These are phyloP conservation scores for Oryzias curvinotus DNA, from an alignment of 2,113 vertebrate genomes.

Conservation along the genomic window DNA sequence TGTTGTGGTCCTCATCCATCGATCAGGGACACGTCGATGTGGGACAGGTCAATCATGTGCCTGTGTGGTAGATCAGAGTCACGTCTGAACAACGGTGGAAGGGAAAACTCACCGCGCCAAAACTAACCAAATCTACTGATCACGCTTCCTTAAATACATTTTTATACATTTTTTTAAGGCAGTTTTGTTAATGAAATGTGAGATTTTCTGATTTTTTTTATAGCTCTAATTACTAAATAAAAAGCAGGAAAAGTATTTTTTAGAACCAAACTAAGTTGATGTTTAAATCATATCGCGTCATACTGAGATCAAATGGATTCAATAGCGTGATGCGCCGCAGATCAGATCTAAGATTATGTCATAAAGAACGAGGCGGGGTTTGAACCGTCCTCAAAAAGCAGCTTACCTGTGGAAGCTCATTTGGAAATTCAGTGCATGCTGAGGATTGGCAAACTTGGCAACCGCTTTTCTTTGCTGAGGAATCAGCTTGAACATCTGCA, in stretches of 20 bases:
- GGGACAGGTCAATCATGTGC: constrained; percentile 99
- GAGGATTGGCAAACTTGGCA: constrained; percentile 89
- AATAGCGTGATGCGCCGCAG: background rate
- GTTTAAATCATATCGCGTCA: no score
- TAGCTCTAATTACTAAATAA: no score
- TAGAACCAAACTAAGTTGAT: no score
- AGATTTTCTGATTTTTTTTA: no score
- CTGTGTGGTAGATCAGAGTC: constrained; percentile 73
- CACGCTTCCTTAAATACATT: no score
- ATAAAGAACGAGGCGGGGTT: background rate
- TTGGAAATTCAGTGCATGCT: constrained; percentile 91
- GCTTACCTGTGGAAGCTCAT: constrained; percentile 95
- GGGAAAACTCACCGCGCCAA: no score
- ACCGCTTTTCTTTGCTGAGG: constrained; percentile 95
- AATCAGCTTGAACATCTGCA: constrained; percentile 93
- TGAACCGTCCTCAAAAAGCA: no score
- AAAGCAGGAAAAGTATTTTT: no score
- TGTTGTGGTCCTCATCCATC: constrained; percentile 82
- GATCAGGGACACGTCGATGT: constrained; percentile 96
- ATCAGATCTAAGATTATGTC: background rate
- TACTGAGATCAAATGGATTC: no score
- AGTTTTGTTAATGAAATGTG: no score
- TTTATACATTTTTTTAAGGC: no score
- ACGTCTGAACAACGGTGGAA: constrained; percentile 27
- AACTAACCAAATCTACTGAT: no score